Percentiles rank a stretch among this genome's conserved stretches.
Evolutionary conservation across 2,113 vertebrate species (phyloP).

Genomic region (Tor tambroides): DNA sequence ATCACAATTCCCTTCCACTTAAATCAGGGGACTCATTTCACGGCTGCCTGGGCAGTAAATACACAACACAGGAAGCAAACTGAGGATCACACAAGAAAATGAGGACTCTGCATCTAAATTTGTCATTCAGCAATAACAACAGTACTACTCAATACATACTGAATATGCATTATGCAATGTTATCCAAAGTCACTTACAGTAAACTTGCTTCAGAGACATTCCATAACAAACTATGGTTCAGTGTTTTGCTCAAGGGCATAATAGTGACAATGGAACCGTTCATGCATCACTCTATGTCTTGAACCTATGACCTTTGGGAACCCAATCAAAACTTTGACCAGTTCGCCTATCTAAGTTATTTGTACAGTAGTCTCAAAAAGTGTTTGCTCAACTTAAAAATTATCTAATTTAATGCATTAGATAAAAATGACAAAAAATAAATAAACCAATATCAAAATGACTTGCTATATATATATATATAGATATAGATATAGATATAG

Average conservation of each 20-base stretch:
- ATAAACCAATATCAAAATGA: no score
- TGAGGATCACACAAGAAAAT: neutral
- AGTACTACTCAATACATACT: neutral
- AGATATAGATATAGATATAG: no score
- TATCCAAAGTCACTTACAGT: neutral
- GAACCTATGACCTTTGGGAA: neutral
- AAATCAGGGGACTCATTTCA: conserved; percentile 20
- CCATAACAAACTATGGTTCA: neutral
- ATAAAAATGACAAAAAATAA: no score
- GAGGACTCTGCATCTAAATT: conserved; percentile 8
- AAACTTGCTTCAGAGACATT: neutral
- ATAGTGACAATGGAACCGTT: neutral
- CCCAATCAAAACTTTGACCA: neutral
- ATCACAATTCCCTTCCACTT: neutral
- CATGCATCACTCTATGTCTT: neutral
- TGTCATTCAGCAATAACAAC: neutral
- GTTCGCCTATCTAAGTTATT: neutral
- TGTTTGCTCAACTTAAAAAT: no score
- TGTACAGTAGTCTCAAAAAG: neutral
- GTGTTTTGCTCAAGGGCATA: neutral
- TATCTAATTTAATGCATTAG: no score
- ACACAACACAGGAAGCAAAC: conserved; percentile 10
- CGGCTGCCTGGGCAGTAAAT: neutral
- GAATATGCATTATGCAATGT: neutral
- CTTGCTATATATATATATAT: no score